Base-by-base conservation (phyloP, 2,797 vertebrate species). In the Ctenopoma kingsleyae region DNA sequence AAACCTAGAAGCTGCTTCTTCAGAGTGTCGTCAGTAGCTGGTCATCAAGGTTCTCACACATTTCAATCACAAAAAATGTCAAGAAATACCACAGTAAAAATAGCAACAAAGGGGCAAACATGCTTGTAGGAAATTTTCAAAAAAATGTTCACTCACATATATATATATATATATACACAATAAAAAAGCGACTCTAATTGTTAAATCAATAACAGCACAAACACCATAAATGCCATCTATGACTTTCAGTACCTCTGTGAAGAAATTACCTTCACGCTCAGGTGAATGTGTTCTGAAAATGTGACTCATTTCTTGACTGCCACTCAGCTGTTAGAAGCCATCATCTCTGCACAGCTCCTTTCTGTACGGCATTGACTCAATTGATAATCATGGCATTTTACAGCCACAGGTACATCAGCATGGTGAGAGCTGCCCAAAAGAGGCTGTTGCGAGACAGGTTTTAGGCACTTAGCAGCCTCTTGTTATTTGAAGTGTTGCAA, bases 301-400 rank as follows among this genome's bases (percentile, higher is more conserved):
- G 38, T 47, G 55, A 52, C 51, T 80, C 67, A 71, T 67, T 70
- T 76, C 64, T 67, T 60, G 63, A 65, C 76, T 68, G 77, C 67
- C 82, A 82, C 64, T 86, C 67, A 56, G 73, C 70, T 32, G 6
- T 69, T 58, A 57, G 66, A 76, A 51, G 74, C 78, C 62, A 67
- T 82, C 80, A 81, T 71, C 70, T 83, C 69, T 50, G 69, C 61
- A 22, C 59, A 35, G 66, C 63, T 67, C 74, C 67, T 77, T 46
- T 84, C 72, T 65, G 63, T 59, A 9, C 59, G 32, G 44, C 41
- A 4, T n/a, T 67, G 67, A 59, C 73, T 80, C 55, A 55, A 74
- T 74, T 81, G 61, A 76, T 87, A 84, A 86, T 85, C 72, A 74
- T n/a, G 32, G 63, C 57, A 71, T 87, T 90, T 90, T 78, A 81